phyloP scores from a whole-genome alignment of 2,797 vertebrate species.

The Helarctos malayanus region DNA sequence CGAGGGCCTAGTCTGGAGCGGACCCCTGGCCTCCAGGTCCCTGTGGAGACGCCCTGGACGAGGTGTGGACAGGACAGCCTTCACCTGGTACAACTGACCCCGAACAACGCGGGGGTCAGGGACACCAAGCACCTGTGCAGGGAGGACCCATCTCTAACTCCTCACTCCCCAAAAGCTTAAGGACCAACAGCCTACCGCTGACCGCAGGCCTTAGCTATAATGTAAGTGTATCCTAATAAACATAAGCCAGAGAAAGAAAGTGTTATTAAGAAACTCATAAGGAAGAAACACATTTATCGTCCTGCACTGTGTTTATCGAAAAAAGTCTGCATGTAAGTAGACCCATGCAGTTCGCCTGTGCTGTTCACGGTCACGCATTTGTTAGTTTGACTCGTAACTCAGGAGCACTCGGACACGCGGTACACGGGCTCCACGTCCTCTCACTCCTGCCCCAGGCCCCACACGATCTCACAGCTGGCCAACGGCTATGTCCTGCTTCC shows the following conservation, averaged over 20 bases:
- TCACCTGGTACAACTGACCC: background rate
- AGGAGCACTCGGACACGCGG: background rate
- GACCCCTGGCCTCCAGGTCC: background rate
- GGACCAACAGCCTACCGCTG: no score
- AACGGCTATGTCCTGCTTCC: background rate
- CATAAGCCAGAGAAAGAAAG: background rate
- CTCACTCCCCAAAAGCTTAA: background rate
- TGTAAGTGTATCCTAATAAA: background rate
- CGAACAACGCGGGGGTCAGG: background rate
- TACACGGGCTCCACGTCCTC: background rate
- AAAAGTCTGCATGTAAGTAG: background rate
- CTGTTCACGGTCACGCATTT: background rate
- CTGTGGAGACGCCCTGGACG: background rate
- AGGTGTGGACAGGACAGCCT: background rate
- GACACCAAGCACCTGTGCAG: fast-evolving
- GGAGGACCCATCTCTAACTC: background rate
- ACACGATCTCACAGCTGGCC: background rate
- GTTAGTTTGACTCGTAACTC: background rate
- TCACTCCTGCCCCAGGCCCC: background rate
- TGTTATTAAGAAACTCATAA: background rate
- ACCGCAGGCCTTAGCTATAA: background rate
- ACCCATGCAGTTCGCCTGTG: no score
- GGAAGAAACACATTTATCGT: background rate
- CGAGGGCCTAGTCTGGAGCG: background rate
- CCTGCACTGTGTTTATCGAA: background rate